Percentiles rank a stretch among this genome's conserved stretches.
Conservation (phyloP, 2,113 vertebrate species). For the Setophaga kirtlandii region DNA sequence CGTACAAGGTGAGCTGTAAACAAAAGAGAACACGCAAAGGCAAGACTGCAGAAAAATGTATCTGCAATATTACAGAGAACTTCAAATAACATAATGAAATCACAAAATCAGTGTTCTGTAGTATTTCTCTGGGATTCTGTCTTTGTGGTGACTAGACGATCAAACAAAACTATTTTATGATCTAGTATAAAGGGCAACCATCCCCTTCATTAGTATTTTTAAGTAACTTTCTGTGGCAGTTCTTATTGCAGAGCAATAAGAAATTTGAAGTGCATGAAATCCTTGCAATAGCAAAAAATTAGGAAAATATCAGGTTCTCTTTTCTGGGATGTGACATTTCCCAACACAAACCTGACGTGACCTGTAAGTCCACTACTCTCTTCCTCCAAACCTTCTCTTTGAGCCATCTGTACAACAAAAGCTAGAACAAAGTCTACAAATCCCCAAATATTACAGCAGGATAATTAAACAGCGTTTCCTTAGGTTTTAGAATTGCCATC, state of each 20-base stretch:
- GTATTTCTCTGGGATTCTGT: neutral
- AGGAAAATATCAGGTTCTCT: neutral
- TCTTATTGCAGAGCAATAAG: neutral
- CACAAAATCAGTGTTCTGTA: neutral
- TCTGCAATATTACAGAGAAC: neutral
- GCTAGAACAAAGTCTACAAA: neutral
- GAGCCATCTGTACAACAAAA: neutral
- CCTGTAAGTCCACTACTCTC: neutral
- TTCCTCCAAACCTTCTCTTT: neutral
- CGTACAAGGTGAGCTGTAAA: neutral
- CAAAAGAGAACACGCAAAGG: neutral
- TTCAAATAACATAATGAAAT: neutral
- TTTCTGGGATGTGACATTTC: neutral
- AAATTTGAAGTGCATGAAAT: neutral
- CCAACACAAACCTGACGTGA: neutral
- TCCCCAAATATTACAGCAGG: neutral
- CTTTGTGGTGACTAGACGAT: neutral
- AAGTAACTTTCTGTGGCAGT: neutral
- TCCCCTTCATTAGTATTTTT: neutral
- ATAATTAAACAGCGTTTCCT: neutral
- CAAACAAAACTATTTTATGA: neutral
- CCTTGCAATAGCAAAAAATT: neutral
- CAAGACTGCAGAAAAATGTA: neutral
- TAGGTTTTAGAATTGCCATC: neutral
- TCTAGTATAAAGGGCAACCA: neutral